Evolutionary conservation across 2,888 invertebrate genomes (phyloP), one percentile per base, ranked within the genome.

Genomic region (Campopleginae sp.): DNA sequence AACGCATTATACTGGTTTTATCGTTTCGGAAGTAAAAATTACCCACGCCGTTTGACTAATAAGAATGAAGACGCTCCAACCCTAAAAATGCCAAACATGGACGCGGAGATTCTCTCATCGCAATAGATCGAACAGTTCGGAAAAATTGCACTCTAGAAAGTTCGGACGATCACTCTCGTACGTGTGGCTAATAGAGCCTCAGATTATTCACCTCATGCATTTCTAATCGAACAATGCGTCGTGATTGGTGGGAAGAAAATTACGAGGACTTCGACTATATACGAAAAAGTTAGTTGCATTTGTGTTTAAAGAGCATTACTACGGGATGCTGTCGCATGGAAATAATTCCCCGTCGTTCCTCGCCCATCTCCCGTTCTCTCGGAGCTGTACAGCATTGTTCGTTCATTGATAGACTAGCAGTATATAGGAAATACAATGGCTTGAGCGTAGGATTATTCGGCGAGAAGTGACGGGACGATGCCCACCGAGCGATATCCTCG

Each of bases 381-480:
- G 14, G 27, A 46, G 72, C 48, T 38, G 8, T n/a, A 58, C 76
- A 71, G 46, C 80, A 80, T 80, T 76, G 63, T 71, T 46, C 71
- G 54, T 54, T 19, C 76, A 77, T 80, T 77, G 80, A 80, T 84
- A 80, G 63, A 33, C 42, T 38, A 23, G 66, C 23, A 19, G 23
- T 51, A 66, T 42, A 48, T 46, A 65, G 54, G n/a, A 38, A 61
- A 70, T 42, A 85, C 78, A 81, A 81, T 77, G 70, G 81, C 81
- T 61, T 75, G 70, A 70, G 63, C 74, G 74, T 81, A 70, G 84
- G 81, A 85, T 70, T 79, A 70, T 84, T 84, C 78, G 84, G 80
- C 58, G 84, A 80, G 77, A 80, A 80, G 71, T 80, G 80, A 71
- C 75, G 75, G 76, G 75, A 80, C 84, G 84, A 77, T 72, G 61